A percentile compares a stretch with the other conserved stretches of the same genome.
These are phyloP conservation scores for Anolis apletophallus DNA, from an alignment of 2,797 vertebrate species.

Conservation along the genomic window DNA sequence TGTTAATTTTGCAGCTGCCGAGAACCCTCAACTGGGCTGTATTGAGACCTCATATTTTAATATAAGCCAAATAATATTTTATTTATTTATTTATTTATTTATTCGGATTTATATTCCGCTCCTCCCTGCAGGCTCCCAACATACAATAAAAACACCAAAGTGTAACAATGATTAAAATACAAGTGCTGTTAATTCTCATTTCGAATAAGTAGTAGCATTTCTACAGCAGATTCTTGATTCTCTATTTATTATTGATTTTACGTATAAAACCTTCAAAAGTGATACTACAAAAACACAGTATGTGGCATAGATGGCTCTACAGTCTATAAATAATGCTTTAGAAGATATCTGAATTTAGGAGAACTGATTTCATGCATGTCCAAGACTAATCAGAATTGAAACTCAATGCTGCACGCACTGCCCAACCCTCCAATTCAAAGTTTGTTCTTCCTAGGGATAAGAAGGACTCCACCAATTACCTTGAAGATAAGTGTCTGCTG, in stretches of 20 bases:
- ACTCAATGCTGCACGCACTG: neutral
- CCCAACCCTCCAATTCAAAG: neutral
- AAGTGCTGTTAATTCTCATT: neutral
- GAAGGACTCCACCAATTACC: conserved; percentile 57
- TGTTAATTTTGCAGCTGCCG: no score
- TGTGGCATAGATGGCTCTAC: neutral
- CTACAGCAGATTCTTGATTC: neutral
- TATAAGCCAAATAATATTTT: neutral
- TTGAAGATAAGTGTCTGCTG: conserved; percentile 56
- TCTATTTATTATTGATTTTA: neutral
- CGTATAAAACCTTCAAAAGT: neutral
- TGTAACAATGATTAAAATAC: no score
- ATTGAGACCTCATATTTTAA: neutral
- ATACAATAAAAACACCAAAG: no score
- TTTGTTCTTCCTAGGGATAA: neutral
- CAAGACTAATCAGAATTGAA: neutral
- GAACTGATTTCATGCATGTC: conserved; percentile 5
- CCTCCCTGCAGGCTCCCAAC: no score
- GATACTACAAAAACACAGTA: neutral
- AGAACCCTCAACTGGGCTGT: neutral
- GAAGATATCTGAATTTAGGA: neutral
- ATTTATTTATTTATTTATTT: no score
- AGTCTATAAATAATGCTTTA: neutral
- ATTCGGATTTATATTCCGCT: no score
- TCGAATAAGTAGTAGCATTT: neutral